Conservation (phyloP, 2,888 invertebrate species). For the Scaptomyza caliginosa region DNA sequence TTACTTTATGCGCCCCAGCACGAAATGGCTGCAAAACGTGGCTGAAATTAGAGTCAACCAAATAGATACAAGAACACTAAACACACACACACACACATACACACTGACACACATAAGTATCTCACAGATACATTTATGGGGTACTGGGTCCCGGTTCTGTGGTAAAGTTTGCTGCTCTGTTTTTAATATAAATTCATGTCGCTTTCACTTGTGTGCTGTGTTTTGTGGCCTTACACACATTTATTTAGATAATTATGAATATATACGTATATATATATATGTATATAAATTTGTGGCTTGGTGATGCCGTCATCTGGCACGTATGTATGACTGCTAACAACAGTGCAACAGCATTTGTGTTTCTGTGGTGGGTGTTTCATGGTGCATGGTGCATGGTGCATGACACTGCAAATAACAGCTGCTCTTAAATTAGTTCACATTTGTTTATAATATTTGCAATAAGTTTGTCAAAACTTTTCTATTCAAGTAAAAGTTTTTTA, state of each 20-base stretch:
- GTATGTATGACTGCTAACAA: constrained; percentile 2
- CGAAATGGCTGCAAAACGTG: constrained; percentile 39
- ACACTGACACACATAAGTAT: constrained; percentile 20
- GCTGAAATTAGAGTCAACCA: constrained; percentile 60
- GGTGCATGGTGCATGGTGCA: constrained; percentile 1
- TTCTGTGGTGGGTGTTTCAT: background rate
- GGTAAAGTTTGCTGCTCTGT: constrained; percentile 58
- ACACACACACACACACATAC: constrained; percentile 2
- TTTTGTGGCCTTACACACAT: constrained; percentile 61
- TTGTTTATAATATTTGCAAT: constrained; percentile 28
- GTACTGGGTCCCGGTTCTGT: constrained; percentile 45
- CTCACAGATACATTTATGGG: constrained; percentile 51
- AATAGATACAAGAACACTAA: constrained; percentile 31
- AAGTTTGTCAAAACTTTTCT: constrained; percentile 25
- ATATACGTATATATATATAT: constrained; percentile 37
- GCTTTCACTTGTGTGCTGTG: constrained; percentile 62
- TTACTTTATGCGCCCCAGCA: constrained; percentile 60
- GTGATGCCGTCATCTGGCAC: constrained; percentile 44
- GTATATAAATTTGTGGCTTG: constrained; percentile 37
- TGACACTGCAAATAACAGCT: constrained; percentile 16
- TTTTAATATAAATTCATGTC: constrained; percentile 75
- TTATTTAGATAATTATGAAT: constrained; percentile 73
- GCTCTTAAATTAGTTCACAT: constrained; percentile 29
- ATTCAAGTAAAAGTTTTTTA: constrained; percentile 20
- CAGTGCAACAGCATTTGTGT: constrained; percentile 9